Percentiles rank a stretch among this genome's conserved stretches.
phyloP scores from a whole-genome alignment of 30 jellyfish, hydroid and myxozoan genomes.

The Hydractinia echinata region DNA sequence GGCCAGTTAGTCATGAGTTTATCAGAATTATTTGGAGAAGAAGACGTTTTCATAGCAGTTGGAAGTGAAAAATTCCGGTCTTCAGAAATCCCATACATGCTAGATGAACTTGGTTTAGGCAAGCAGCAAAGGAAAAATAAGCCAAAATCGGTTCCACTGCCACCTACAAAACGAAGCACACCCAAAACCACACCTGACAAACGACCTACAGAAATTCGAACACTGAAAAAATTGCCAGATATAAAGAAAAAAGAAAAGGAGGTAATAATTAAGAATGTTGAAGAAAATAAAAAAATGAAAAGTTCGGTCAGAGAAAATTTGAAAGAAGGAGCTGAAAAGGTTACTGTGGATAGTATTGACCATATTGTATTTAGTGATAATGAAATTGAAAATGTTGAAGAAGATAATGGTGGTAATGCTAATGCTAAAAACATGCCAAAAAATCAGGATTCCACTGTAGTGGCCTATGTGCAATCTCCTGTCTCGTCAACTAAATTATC shows the following conservation, averaged over 20 bases:
- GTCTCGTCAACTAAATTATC: too few species aligned
- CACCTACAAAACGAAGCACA: background rate
- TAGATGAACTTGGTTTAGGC: slow-evolving; percentile 35
- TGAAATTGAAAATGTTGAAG: too few species aligned
- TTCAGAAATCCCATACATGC: slow-evolving; percentile 53
- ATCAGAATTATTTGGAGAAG: slow-evolving; percentile 59
- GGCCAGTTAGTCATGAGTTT: slow-evolving; percentile 76
- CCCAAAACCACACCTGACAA: background rate
- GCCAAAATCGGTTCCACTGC: background rate
- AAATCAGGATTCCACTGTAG: too few species aligned
- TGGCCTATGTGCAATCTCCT: too few species aligned
- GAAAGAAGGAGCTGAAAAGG: too few species aligned
- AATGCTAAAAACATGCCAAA: too few species aligned
- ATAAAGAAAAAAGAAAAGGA: background rate
- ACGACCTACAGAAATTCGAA: background rate
- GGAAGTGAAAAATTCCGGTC: slow-evolving; percentile 81
- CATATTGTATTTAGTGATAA: too few species aligned
- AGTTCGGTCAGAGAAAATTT: too few species aligned
- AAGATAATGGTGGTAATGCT: too few species aligned
- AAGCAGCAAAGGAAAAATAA: background rate
- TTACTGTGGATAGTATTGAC: too few species aligned
- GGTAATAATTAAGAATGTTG: too few species aligned
- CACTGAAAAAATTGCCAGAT: slow-evolving; percentile 4
- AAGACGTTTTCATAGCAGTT: slow-evolving; percentile 80
- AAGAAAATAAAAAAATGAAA: too few species aligned